phyloP scores from a whole-genome alignment of 2,888 invertebrate genomes.

The Drosophila limbata region DNA sequence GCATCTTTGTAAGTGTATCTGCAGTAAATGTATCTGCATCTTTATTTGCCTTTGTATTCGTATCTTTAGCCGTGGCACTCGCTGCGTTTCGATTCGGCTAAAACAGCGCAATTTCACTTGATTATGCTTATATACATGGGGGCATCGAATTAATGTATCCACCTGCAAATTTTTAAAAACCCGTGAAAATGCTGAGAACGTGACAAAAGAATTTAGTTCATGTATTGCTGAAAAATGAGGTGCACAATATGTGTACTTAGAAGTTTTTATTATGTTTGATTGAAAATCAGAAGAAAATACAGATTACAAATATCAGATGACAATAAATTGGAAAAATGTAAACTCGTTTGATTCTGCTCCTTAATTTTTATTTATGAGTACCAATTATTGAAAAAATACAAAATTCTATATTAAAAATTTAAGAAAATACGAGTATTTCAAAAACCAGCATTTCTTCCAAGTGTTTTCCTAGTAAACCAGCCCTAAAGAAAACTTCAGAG shows the following conservation, averaged over 20 bases:
- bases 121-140: constrained; percentile 48
- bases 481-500: neutral
- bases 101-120: constrained; percentile 61
- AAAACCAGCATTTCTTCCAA: neutral
- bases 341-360: too few relatives aligned
- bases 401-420: too few relatives aligned
- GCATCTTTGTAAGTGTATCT: constrained; percentile 41
- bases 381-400: neutral
- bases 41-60: constrained; percentile 31
- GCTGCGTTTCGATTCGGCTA: constrained; percentile 32
- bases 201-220: constrained; percentile 49
- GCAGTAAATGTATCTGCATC: constrained; percentile 21
- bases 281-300: neutral
- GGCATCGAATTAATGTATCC: constrained; percentile 43
- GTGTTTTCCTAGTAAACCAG: neutral
- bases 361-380: too few relatives aligned
- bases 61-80: constrained; percentile 38
- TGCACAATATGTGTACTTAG: neutral
- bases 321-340: neutral
- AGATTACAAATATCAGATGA: neutral
- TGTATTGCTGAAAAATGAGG: neutral
- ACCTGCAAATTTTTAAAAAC: constrained; percentile 66
- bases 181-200: constrained; percentile 69
- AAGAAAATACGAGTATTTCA: too few relatives aligned
- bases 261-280: neutral